Evolutionary conservation across 2,888 invertebrate genomes (phyloP).

Genomic region (Zaprionus obscuricornis): DNA sequence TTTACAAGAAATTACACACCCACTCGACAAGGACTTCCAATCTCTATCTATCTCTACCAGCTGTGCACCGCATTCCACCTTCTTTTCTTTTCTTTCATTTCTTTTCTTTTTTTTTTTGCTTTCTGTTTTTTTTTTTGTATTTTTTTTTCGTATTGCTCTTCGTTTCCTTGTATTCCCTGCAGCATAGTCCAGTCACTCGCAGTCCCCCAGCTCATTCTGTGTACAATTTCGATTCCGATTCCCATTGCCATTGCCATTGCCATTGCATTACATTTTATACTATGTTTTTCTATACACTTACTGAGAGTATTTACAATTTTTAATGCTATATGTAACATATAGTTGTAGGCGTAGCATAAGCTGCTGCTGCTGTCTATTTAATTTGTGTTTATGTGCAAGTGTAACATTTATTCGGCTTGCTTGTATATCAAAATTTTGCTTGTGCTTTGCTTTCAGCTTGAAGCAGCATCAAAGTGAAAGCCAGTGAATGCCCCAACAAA

Average conservation of each 20-base stretch:
- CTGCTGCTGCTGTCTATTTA: neutral
- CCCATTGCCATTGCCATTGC: conserved; percentile 45
- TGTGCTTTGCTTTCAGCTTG: conserved; percentile 34
- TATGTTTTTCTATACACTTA: conserved; percentile 31
- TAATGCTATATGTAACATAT: neutral
- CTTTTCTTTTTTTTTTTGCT: too few species aligned
- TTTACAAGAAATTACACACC: conserved; percentile 75
- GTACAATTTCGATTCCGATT: conserved; percentile 11
- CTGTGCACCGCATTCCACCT: conserved; percentile 1
- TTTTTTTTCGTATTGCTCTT: too few species aligned
- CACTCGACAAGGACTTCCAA: conserved; percentile 39
- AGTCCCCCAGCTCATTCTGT: conserved; percentile 18
- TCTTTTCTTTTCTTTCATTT: conserved; percentile 28
- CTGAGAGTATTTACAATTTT: neutral
- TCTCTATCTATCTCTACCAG: neutral
- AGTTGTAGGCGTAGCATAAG: too few species aligned
- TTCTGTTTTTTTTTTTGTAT: too few species aligned
- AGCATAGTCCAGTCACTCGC: too few species aligned
- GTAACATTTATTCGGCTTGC: too few species aligned
- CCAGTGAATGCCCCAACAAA: conserved; percentile 59
- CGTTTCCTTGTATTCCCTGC: too few species aligned
- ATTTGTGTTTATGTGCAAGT: too few species aligned
- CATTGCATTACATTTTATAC: conserved; percentile 61
- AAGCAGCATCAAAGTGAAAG: conserved; percentile 55
- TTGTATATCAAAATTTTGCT: conserved; percentile 2